phyloP scores from a whole-genome alignment of 2,888 invertebrate species.

The Melinaea marsaeus region DNA sequence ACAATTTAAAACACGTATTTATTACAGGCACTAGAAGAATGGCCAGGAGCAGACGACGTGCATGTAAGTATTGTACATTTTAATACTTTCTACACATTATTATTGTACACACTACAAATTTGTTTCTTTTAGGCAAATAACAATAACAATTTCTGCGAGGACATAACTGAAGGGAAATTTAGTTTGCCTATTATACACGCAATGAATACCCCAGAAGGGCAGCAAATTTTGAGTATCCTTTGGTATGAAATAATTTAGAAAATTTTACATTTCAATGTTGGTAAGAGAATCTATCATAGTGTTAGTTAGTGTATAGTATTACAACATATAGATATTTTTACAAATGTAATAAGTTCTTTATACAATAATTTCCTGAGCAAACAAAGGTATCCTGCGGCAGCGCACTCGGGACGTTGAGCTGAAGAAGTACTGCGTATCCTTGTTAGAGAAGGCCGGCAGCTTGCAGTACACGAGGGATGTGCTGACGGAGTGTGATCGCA shows the following conservation, averaged over 20 bases:
- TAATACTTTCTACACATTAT: neutral
- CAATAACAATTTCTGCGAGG: conserved; percentile 93
- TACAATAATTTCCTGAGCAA: neutral
- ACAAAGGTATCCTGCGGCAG: conserved; percentile 48
- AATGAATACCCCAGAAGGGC: conserved; percentile 81
- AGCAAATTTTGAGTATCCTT: conserved; percentile 77
- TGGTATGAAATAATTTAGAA: neutral
- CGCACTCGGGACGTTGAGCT: conserved; percentile 88
- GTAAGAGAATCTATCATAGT: too few relatives aligned
- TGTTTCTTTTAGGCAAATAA: conserved; percentile 45
- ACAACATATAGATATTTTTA: too few relatives aligned
- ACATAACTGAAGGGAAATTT: conserved; percentile 95
- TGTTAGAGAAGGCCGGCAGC: conserved; percentile 67
- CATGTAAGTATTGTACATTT: conserved; percentile 8
- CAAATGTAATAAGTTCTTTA: too few relatives aligned
- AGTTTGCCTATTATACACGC: conserved; percentile 94
- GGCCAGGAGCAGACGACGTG: conserved; percentile 12
- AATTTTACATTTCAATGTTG: too few relatives aligned
- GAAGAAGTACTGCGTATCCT: conserved; percentile 89
- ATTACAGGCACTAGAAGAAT: conserved; percentile 20
- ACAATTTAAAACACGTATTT: neutral
- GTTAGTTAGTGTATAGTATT: too few relatives aligned
- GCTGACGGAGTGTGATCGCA: conserved; percentile 13
- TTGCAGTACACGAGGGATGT: conserved; percentile 23
- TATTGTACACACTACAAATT: too few relatives aligned